Evolutionary conservation across 2,888 invertebrate species (phyloP).

Genomic region (Troilus luridus): DNA sequence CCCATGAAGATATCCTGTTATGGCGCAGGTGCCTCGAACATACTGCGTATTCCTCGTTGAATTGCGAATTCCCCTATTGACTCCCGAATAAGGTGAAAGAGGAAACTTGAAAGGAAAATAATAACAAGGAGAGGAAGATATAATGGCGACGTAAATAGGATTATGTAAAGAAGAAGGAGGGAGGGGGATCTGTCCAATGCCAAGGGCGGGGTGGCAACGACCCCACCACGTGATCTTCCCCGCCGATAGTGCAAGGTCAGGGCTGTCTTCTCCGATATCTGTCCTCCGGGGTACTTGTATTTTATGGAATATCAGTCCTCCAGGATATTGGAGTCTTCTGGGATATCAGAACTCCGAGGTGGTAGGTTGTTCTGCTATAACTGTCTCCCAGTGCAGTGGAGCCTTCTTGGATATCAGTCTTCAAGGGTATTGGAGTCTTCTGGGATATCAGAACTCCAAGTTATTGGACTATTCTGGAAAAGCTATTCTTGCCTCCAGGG

Average conservation of each 20-base stretch:
- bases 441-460: no score
- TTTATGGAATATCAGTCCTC: no score
- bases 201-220: constrained; percentile 53
- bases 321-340: neutral
- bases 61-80: neutral
- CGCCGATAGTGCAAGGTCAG: constrained; percentile 51
- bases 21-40: neutral
- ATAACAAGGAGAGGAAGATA: constrained; percentile 18
- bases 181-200: constrained; percentile 39
- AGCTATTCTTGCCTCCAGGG: no score
- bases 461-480: no score
- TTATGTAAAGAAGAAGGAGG: neutral
- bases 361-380: no score
- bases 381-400: no score
- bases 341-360: no score
- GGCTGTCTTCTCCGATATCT: neutral
- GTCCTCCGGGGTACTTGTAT: no score
- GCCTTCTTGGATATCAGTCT: neutral
- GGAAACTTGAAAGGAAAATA: neutral
- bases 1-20: neutral
- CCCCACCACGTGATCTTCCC: constrained; percentile 40
- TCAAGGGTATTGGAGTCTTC: no score
- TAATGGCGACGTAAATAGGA: constrained; percentile 17
- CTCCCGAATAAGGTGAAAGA: neutral
- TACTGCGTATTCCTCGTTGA: neutral